Base-by-base conservation (phyloP, 1,140 invertebrate species). In the Contarinia nasturtii region DNA sequence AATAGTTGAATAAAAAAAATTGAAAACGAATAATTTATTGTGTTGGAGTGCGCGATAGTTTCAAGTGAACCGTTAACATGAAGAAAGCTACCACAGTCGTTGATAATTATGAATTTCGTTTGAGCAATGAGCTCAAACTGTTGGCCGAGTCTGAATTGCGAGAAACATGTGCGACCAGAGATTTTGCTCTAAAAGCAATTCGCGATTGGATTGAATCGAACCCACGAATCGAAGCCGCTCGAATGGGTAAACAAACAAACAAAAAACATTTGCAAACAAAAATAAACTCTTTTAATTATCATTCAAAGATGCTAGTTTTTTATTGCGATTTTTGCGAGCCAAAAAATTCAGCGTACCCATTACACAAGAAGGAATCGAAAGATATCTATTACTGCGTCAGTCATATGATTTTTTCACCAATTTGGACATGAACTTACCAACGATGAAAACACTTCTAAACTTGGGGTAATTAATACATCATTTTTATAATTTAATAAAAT, bases 311-410 rank as follows among this genome's bases (percentile, higher is more conserved):
- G 65, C 72, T 7, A 72, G 66, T 56, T 90, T 82, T 61, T 65
- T 89, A 15, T 64, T 89, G 34, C 70, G 80, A 52, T 91, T 86
- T 61, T 63, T 89, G n/a, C 71, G 86, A 15, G 73, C 74, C 21
- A 82, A 86, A 61, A 89, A 90, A 56, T 89, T 83, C 63, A 81
- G 79, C 53, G 75, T 90, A 1, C 77, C 79, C 1, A 78, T 84
- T 69, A 79, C 86, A 1, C 77, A 86, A 56, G 79, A 85, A 53
- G 78, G 84, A 1, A 67, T 89, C 33, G 78, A 89, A 57, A 73
- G 83, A 40, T 91, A 89, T 59, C 67, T 90, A 27, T 65, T 83
- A n/a, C 71, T 89, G 47, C 71, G 84, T 20, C 77, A 82, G 58
- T 77, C 78, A 10, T 80, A 68, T 45, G 54, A 60, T 12, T 40